phyloP scores from a whole-genome alignment of 2,888 invertebrate species.

The Caenorhabditis sulstoni region DNA sequence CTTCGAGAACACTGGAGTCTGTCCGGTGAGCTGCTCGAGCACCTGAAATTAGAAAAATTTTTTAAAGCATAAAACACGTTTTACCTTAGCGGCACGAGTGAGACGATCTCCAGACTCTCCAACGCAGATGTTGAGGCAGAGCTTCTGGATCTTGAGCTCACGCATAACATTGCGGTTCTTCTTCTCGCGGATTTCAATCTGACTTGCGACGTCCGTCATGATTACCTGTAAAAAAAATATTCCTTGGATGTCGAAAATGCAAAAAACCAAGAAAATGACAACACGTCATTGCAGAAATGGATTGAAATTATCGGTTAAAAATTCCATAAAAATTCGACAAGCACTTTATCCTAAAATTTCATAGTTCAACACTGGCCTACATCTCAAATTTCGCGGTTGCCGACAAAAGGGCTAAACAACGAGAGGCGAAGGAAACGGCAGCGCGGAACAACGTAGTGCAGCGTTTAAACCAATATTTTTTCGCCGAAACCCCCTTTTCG shows the following conservation, averaged over 20 bases:
- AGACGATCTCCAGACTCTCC: slow-evolving; percentile 95
- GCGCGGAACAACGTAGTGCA: slow-evolving; percentile 23
- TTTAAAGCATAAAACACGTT: slow-evolving; percentile 84
- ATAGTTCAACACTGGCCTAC: background rate
- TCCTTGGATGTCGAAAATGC: background rate
- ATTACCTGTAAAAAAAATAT: slow-evolving; percentile 48
- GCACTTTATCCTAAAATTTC: too few relatives aligned
- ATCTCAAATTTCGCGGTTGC: background rate
- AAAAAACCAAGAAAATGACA: background rate
- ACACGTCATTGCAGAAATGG: background rate
- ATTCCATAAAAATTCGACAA: too few relatives aligned
- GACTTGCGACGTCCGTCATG: slow-evolving; percentile 57
- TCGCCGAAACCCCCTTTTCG: slow-evolving; percentile 7
- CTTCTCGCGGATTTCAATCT: slow-evolving; percentile 77
- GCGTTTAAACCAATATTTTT: slow-evolving; percentile 14
- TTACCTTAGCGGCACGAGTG: slow-evolving; percentile 85
- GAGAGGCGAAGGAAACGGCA: background rate
- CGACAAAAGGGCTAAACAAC: too few relatives aligned
- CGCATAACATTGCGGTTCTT: slow-evolving; percentile 96
- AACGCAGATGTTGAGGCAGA: slow-evolving; percentile 98
- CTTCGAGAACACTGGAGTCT: slow-evolving; percentile 98
- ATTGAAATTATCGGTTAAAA: background rate
- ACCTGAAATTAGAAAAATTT: slow-evolving; percentile 66
- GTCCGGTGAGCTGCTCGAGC: slow-evolving; percentile 95
- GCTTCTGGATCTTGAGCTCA: slow-evolving; percentile 95